Conservation (phyloP, 30 jellyfish, hydroid and myxozoan species). For the Pseudorhiza aurosa region DNA sequence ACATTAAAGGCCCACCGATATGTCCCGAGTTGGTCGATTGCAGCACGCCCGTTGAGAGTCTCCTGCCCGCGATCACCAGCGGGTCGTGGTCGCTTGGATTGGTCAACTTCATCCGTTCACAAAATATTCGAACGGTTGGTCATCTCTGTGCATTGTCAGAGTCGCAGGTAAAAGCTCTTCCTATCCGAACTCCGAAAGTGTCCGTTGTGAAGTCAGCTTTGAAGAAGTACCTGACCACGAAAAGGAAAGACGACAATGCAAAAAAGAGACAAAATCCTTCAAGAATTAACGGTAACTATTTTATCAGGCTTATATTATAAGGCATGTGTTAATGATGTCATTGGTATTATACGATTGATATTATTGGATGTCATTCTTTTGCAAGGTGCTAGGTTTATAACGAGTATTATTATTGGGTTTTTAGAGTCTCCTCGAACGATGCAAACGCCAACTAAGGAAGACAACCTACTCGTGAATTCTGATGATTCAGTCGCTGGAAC, state of each 20-base stretch:
- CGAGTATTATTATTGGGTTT: too few relatives aligned
- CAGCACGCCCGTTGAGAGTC: constrained; percentile 82
- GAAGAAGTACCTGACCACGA: constrained; percentile 38
- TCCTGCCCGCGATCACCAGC: constrained; percentile 82
- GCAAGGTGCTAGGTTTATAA: too few relatives aligned
- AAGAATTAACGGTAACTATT: too few relatives aligned
- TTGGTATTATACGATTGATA: too few relatives aligned
- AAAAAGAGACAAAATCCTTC: neutral
- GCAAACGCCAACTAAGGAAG: constrained; percentile 21
- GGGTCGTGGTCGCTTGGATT: constrained; percentile 87
- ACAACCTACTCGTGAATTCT: neutral
- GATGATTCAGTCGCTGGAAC: neutral
- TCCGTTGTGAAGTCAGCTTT: constrained; percentile 70
- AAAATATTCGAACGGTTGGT: constrained; percentile 86
- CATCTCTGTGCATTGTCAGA: constrained; percentile 81
- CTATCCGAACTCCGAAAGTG: constrained; percentile 93
- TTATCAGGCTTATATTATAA: too few relatives aligned
- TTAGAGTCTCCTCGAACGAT: too few relatives aligned
- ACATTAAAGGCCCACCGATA: constrained; percentile 53
- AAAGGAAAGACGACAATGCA: constrained; percentile 21
- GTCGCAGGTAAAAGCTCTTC: constrained; percentile 80
- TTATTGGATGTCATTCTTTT: neutral
- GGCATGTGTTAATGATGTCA: too few relatives aligned
- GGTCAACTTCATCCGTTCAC: constrained; percentile 92
- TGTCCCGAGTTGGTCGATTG: constrained; percentile 83